Percentiles rank a stretch among this genome's conserved stretches.
Conservation (phyloP, 2,113 vertebrate species). For the Spheniscus mendiculus region DNA sequence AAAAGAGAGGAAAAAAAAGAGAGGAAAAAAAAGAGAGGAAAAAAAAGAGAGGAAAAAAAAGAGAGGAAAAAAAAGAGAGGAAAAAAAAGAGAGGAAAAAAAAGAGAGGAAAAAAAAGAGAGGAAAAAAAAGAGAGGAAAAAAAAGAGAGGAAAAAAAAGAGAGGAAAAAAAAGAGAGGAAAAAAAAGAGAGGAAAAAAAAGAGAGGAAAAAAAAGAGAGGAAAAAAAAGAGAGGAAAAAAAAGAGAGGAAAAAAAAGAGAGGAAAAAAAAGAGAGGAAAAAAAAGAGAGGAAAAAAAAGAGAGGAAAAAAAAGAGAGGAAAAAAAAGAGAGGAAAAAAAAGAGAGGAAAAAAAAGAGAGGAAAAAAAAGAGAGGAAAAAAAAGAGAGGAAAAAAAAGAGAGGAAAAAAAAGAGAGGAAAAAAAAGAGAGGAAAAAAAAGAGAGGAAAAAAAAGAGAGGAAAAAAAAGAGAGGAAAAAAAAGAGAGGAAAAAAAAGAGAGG, state of each 20-base stretch:
- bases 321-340: neutral
- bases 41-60: neutral
- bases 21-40: neutral
- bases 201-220: no score
- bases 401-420: no score
- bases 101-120: neutral
- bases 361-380: neutral
- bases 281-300: neutral
- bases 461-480: neutral
- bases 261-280: no score
- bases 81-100: neutral
- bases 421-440: neutral
- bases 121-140: no score
- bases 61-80: no score
- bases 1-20: neutral
- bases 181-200: neutral
- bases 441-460: neutral
- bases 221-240: neutral
- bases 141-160: neutral
- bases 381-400: neutral
- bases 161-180: neutral
- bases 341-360: no score
- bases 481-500: no score
- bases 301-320: neutral
- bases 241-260: neutral